phyloP scores from a whole-genome alignment of 2,888 invertebrate genomes.

The Spicauda simplicius region DNA sequence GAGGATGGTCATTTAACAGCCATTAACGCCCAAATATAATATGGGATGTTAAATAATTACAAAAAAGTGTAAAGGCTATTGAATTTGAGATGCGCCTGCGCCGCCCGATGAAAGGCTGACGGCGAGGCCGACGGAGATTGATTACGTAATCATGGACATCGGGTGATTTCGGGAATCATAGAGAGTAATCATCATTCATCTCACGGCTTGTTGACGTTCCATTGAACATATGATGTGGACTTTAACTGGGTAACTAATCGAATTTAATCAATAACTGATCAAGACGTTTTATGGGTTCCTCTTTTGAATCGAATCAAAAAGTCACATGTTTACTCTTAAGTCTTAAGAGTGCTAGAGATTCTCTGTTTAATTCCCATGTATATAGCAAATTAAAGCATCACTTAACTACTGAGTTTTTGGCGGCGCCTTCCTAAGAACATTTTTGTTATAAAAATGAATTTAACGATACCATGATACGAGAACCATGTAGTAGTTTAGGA shows the following conservation, averaged over 20 bases:
- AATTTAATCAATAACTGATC: slow-evolving; percentile 46
- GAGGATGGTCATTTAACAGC: slow-evolving; percentile 59
- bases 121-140: slow-evolving; percentile 78
- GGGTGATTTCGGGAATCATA: slow-evolving; percentile 77
- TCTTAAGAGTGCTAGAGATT: too few species aligned
- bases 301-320: neutral
- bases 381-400: too few species aligned
- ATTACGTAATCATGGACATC: slow-evolving; percentile 81
- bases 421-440: too few species aligned
- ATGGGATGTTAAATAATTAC: slow-evolving; percentile 76
- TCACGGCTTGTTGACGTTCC: slow-evolving; percentile 74
- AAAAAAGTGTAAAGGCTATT: slow-evolving; percentile 73
- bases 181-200: slow-evolving; percentile 79
- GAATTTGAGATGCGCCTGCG: slow-evolving; percentile 71
- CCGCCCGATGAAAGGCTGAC: slow-evolving; percentile 77
- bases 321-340: too few species aligned
- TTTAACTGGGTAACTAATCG: slow-evolving; percentile 56
- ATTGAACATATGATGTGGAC: slow-evolving; percentile 58
- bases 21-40: slow-evolving; percentile 79
- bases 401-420: too few species aligned
- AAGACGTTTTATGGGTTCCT: slow-evolving; percentile 25
- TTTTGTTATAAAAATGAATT: too few species aligned
- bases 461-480: too few species aligned
- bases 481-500: too few species aligned
- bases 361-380: too few species aligned